Percentiles rank a stretch among this genome's conserved stretches.
These are phyloP conservation scores for Calameuta pallipes DNA, from an alignment of 2,888 invertebrate species.

Conservation along the genomic window DNA sequence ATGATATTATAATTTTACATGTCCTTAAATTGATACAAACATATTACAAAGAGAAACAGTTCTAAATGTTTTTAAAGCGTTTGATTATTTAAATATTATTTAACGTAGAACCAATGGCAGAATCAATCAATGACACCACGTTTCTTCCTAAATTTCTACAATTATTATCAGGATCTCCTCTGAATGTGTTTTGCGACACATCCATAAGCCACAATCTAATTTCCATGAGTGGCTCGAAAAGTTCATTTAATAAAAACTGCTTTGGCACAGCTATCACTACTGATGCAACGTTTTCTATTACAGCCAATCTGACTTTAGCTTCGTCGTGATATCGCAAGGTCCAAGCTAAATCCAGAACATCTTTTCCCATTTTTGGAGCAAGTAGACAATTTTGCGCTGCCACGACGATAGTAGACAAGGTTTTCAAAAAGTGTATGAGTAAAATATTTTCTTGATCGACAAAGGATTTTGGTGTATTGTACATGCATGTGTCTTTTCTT, in stretches of 20 bases:
- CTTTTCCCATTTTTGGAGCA: conserved; percentile 75
- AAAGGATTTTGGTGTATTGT: conserved; percentile 68
- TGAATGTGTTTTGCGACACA: conserved; percentile 69
- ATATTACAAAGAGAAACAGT: neutral
- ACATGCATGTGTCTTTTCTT: conserved; percentile 70
- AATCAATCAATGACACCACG: conserved; percentile 71
- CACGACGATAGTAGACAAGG: conserved; percentile 75
- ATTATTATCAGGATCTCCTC: conserved; percentile 75
- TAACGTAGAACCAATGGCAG: conserved; percentile 26
- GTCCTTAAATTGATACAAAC: neutral
- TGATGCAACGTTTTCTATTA: conserved; percentile 76
- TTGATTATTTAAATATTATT: conserved; percentile 38
- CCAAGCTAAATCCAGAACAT: conserved; percentile 76
- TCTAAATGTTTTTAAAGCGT: neutral
- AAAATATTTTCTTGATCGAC: conserved; percentile 75
- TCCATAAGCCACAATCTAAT: conserved; percentile 76
- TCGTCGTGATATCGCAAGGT: conserved; percentile 76
- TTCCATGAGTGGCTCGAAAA: conserved; percentile 74
- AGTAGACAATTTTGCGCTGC: conserved; percentile 77
- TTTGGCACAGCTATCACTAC: conserved; percentile 74
- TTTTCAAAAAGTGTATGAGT: conserved; percentile 76
- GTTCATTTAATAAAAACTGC: conserved; percentile 70
- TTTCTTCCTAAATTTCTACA: conserved; percentile 74
- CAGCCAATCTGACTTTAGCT: conserved; percentile 74
- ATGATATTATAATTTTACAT: neutral